These are phyloP conservation scores for Buathra laborator DNA, from an alignment of 2,888 invertebrate species.

Conservation along the genomic window DNA sequence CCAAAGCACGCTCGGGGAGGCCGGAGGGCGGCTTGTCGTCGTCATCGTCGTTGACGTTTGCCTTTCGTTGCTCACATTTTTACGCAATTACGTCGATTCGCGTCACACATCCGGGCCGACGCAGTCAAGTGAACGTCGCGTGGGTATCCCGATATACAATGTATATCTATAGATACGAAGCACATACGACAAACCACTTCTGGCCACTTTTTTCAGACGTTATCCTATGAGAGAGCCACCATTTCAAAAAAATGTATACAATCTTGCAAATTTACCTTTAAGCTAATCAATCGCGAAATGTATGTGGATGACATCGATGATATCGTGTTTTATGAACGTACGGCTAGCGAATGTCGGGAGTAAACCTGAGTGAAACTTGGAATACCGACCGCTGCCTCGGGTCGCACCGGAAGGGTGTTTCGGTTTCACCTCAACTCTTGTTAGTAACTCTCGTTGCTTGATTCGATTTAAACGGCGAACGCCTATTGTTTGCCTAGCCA, in stretches of 20 bases:
- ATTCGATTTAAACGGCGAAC: slow-evolving; percentile 77
- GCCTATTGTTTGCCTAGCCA: slow-evolving; percentile 76
- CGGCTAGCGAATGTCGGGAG: slow-evolving; percentile 45
- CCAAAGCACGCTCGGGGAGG: slow-evolving; percentile 25
- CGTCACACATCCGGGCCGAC: slow-evolving; percentile 44
- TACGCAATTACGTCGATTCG: slow-evolving; percentile 57
- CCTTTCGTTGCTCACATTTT: slow-evolving; percentile 44
- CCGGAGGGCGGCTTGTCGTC: slow-evolving; percentile 33
- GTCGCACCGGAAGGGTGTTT: slow-evolving; percentile 70
- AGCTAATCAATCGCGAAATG: neutral
- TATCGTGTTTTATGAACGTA: neutral
- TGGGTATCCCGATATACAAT: slow-evolving; percentile 10
- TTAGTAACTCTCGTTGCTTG: slow-evolving; percentile 73
- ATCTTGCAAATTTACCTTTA: neutral
- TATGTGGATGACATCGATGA: slow-evolving; percentile 14
- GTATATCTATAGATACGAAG: slow-evolving; percentile 18
- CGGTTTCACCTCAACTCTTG: slow-evolving; percentile 67
- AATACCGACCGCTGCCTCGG: slow-evolving; percentile 70
- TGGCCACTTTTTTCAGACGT: slow-evolving; percentile 39
- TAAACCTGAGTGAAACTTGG: slow-evolving; percentile 59
- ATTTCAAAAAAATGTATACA: neutral
- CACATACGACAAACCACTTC: slow-evolving; percentile 21
- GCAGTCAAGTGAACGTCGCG: slow-evolving; percentile 43
- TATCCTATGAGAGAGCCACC: neutral
- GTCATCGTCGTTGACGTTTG: slow-evolving; percentile 24